These are phyloP conservation scores for Tragelaphus buxtoni DNA, from an alignment of 2,113 vertebrate species.

Conservation along the genomic window DNA sequence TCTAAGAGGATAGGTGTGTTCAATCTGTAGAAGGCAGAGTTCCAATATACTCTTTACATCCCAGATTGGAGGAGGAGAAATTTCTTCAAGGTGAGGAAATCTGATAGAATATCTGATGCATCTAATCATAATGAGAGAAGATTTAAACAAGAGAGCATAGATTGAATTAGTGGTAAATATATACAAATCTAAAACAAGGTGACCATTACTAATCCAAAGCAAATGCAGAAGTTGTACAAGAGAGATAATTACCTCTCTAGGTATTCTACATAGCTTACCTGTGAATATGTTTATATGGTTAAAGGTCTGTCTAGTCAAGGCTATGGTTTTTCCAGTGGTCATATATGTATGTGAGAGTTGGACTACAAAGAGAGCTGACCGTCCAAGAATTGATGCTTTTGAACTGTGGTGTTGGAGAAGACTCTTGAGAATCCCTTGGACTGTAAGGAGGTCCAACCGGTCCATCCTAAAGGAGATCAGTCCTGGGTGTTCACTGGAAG, in stretches of 20 bases:
- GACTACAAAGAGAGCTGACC: background rate
- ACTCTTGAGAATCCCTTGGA: background rate
- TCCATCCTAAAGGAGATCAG: background rate
- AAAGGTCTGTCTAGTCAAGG: background rate
- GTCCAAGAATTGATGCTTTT: background rate
- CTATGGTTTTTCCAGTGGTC: background rate
- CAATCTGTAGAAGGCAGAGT: background rate
- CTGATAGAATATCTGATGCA: background rate
- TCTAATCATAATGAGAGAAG: slow-evolving; percentile 16
- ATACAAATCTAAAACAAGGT: background rate
- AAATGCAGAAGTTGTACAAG: background rate
- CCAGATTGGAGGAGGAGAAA: background rate
- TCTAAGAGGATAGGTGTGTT: background rate
- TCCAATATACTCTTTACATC: background rate
- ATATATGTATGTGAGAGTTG: background rate
- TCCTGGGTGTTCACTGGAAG: background rate
- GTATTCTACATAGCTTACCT: background rate
- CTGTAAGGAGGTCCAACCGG: background rate
- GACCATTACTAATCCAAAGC: background rate
- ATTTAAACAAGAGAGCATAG: background rate
- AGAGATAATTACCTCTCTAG: background rate
- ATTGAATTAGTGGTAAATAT: background rate
- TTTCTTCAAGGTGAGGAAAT: background rate
- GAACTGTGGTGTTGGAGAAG: background rate
- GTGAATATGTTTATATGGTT: background rate